Percentiles rank a stretch among this genome's conserved stretches.
Conservation (phyloP, 2,797 vertebrate species). For the Galago senegalensis region DNA sequence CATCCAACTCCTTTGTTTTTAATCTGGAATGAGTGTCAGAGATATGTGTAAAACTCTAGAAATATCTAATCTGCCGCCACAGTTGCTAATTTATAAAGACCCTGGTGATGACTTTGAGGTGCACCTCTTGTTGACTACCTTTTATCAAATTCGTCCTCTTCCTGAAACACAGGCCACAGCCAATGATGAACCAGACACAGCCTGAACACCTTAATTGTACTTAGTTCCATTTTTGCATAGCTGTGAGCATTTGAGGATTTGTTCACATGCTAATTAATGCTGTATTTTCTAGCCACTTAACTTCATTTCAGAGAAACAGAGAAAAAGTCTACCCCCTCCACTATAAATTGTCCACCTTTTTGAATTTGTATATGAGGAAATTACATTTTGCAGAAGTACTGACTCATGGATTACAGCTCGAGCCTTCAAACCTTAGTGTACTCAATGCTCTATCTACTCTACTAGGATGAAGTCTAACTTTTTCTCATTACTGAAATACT, state of each 20-base stretch:
- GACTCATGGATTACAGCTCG: constrained; percentile 24
- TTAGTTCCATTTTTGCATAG: background rate
- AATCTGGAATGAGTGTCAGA: background rate
- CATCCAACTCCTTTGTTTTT: background rate
- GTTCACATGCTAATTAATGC: constrained; percentile 2
- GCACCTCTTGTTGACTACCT: background rate
- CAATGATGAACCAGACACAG: constrained; percentile 1
- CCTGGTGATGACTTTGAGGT: background rate
- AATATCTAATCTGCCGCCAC: background rate
- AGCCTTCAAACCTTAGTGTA: background rate
- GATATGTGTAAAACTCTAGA: background rate
- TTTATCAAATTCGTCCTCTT: background rate
- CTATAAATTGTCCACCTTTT: background rate
- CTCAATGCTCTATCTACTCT: background rate
- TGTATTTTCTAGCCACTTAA: constrained; percentile 18
- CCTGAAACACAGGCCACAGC: background rate
- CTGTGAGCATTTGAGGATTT: constrained; percentile 29
- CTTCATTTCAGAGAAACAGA: background rate
- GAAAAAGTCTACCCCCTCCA: background rate
- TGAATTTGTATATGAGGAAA: constrained; percentile 22
- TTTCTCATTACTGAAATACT: background rate
- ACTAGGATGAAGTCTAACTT: constrained; percentile 8
- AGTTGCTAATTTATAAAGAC: background rate
- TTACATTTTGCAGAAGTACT: constrained; percentile 46
- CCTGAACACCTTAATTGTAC: background rate